Evolutionary conservation across 2,113 vertebrate species (phyloP), one percentile per base, ranked within the genome.

Genomic region (Sardina pilchardus): DNA sequence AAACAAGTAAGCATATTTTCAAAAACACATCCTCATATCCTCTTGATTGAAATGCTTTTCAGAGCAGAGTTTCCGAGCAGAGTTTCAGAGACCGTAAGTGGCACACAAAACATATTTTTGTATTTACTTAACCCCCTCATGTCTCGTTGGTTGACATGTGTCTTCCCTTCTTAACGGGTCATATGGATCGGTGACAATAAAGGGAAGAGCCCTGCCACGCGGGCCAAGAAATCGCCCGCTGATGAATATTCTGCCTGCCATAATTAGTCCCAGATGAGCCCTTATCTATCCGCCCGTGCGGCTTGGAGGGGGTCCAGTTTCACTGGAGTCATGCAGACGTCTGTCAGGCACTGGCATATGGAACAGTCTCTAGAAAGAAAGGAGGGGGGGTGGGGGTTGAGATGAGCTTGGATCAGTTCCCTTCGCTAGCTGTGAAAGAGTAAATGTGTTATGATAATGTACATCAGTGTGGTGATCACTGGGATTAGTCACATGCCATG

Each of bases 231-330:
- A 59, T 63, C 48, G 36, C 16, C 24, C 36, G 67, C 26, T 59
- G 56, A 81, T 63, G 81, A 82, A 83, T 84, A 85, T 87, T 82
- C 84, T 81, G 21, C 83, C 71, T 78, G 56, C 81, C n/a, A 42
- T 84, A 86, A 87, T 90, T 87, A 87, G 85, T 86, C 43, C 88
- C 87, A 87, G 81, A 87, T 87, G 87, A 90, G 85, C 63, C 82
- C 86, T 84, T 88, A 90, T 88, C 84, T 88, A 84, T 88, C 82
- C 87, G 45, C 78, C 81, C 86, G 81, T 83, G 81, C 85, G 86
- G 89, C 78, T 87, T 82, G 85, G 86, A 50, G 1, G 12, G 82
- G 82, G 53, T 84, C 85, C 85, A 90, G 8, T 80, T 82, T 53
- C 45, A 82, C 63, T 63, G 83, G 78, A 84, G 34, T 56, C 71